Conservation (phyloP, 2,888 invertebrate species). For the Phlogophora meticulosa region DNA sequence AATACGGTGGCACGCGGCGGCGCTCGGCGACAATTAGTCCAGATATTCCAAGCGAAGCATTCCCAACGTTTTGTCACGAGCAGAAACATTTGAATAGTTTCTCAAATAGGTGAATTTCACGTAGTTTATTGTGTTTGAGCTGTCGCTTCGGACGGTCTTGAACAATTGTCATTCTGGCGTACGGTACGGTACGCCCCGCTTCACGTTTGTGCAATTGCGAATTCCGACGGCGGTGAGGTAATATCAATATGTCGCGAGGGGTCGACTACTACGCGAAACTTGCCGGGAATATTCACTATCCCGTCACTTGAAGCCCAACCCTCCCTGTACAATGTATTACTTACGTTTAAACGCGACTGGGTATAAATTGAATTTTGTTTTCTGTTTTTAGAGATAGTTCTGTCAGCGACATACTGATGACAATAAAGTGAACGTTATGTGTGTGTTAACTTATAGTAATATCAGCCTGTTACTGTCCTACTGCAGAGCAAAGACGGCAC, state of each 20-base stretch:
- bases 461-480: too few species aligned
- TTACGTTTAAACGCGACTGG: constrained; percentile 31
- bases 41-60: constrained; percentile 51
- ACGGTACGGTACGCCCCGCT: constrained; percentile 44
- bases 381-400: background rate
- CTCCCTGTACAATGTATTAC: constrained; percentile 50
- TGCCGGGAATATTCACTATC: constrained; percentile 60
- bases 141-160: constrained; percentile 66
- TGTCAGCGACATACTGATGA: background rate
- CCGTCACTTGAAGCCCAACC: constrained; percentile 52
- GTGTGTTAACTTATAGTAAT: background rate
- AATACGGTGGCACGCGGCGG: constrained; percentile 11
- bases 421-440: background rate
- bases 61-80: constrained; percentile 47
- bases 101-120: constrained; percentile 67
- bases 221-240: constrained; percentile 72
- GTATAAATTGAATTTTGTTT: constrained; percentile 30
- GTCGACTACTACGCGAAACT: constrained; percentile 63
- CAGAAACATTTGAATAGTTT: constrained; percentile 62
- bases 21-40: constrained; percentile 52
- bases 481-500: too few species aligned
- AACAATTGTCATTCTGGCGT: constrained; percentile 73
- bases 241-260: constrained; percentile 73
- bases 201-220: constrained; percentile 73
- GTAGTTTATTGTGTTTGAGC: constrained; percentile 72